Conservation (phyloP, 2,113 vertebrate species). For the Corythaixoides concolor region DNA sequence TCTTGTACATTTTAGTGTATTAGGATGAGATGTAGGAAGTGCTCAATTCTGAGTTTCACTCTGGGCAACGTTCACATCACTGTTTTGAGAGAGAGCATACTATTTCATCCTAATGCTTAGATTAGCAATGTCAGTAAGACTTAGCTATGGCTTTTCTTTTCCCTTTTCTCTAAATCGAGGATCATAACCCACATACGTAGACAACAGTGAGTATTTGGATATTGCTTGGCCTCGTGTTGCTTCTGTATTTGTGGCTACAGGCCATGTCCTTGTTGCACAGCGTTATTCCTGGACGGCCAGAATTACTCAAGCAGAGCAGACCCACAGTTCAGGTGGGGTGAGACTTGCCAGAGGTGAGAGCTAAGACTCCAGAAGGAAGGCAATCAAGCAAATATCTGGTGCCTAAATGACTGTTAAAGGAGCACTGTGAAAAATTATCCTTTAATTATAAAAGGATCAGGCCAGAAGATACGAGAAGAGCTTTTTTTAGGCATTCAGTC, state of each 20-base stretch:
- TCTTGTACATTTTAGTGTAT: neutral
- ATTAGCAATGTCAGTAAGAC: neutral
- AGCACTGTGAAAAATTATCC: neutral
- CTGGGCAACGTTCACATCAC: neutral
- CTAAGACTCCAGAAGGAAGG: neutral
- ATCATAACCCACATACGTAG: neutral
- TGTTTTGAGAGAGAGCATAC: neutral
- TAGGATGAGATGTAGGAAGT: neutral
- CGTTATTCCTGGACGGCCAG: neutral
- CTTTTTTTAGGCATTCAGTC: neutral
- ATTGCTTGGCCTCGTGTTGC: neutral
- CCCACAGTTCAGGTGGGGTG: neutral
- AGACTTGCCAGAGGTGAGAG: neutral
- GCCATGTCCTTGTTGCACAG: neutral
- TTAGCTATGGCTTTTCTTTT: neutral
- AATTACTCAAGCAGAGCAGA: neutral
- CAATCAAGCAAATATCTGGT: neutral
- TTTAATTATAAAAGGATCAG: neutral
- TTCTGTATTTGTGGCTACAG: neutral
- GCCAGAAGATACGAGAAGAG: neutral
- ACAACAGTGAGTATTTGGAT: neutral
- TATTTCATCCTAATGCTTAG: neutral
- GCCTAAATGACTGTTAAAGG: neutral
- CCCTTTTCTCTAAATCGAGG: neutral
- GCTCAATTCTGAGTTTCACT: fast-evolving